phyloP scores from a whole-genome alignment of 2,113 vertebrate genomes.

The Rattus rattus region DNA sequence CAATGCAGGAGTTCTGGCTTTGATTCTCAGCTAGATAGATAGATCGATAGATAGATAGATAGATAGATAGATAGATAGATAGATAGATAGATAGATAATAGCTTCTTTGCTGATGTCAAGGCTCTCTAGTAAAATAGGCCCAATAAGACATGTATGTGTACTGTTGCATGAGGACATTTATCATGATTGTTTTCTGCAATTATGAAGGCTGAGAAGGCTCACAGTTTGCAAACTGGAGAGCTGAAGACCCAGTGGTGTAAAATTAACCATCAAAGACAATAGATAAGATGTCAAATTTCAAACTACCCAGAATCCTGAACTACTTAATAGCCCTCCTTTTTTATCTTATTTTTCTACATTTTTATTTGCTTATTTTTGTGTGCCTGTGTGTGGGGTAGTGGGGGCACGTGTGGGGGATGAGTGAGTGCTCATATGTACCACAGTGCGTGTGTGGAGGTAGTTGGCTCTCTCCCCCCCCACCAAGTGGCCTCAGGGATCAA shows the following conservation, averaged over 20 bases:
- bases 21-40: neutral
- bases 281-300: too few relatives aligned
- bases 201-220: neutral
- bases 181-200: neutral
- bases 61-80: too few relatives aligned
- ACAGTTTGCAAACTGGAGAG: neutral
- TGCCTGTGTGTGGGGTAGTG: too few relatives aligned
- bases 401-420: too few relatives aligned
- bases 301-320: too few relatives aligned
- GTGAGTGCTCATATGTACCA: too few relatives aligned
- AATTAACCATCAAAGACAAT: too few relatives aligned
- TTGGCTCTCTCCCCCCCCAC: neutral
- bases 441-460: neutral
- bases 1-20: neutral
- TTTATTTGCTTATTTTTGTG: too few relatives aligned
- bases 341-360: too few relatives aligned
- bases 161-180: neutral
- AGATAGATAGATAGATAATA: too few relatives aligned
- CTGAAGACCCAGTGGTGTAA: neutral
- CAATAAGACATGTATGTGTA: neutral
- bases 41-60: too few relatives aligned
- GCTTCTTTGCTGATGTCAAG: neutral
- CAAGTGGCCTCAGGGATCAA: neutral
- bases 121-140: neutral
- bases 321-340: too few relatives aligned